phyloP scores from a whole-genome alignment of 1,140 invertebrate species.

The Bicyclus anynana region DNA sequence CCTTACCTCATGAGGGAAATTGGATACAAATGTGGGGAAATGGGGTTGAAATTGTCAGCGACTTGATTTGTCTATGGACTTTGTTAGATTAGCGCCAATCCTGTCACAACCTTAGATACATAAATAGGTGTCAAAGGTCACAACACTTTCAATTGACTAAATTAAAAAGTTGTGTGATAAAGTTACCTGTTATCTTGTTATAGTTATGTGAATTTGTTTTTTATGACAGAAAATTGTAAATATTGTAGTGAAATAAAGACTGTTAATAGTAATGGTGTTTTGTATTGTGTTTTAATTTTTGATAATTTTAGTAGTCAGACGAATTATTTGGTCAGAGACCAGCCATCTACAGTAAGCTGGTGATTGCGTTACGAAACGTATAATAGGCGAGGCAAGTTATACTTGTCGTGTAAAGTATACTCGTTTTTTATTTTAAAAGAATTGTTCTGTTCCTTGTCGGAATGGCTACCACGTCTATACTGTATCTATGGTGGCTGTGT shows the following conservation, averaged over 20 bases:
- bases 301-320: no score
- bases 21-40: conserved; percentile 58
- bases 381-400: no score
- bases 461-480: no score
- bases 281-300: neutral
- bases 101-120: no score
- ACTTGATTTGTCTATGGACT: conserved; percentile 32
- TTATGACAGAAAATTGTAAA: neutral
- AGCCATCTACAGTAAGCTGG: no score
- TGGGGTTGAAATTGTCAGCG: conserved; percentile 53
- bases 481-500: no score
- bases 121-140: no score
- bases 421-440: no score
- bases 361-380: no score
- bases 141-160: neutral
- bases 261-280: conserved; percentile 13
- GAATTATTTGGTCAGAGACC: no score
- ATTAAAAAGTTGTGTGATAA: neutral
- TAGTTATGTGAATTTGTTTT: neutral
- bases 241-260: conserved; percentile 26
- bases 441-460: no score
- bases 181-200: conserved; percentile 2
- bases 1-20: conserved; percentile 59
- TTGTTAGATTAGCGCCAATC: neutral
- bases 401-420: no score